Evolutionary conservation across 2,888 invertebrate genomes (phyloP), one percentile per base, ranked within the genome.

Genomic region (Apamea epomidion): DNA sequence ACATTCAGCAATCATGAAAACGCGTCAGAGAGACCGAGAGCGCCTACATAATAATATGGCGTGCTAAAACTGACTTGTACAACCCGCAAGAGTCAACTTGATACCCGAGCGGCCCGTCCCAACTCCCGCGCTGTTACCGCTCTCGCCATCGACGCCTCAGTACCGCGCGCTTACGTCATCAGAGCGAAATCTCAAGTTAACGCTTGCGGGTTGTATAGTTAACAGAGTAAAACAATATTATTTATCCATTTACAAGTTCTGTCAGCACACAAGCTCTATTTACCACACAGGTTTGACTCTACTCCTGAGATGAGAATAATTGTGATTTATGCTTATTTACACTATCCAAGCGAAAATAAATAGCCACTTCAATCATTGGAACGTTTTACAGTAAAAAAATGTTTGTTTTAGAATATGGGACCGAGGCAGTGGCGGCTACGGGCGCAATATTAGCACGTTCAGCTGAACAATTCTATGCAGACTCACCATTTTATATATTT

Each of bases 401-500:
- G 1, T 74, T 69, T 81, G 67, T 92, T 92, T 78, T 96, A 93
- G 98, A 98, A 92, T 97, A 96, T 42, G 98, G 98, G 0, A 98
- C 98, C 0, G 98, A 98, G 91, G 98, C 98, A 0, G 98, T 98
- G 0, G 98, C 98, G 0, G 98, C 97, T 0, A 98, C 98, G 0
- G 96, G 97, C 2, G 97, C 97, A 0, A 91, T 97, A 64, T 91
- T 98, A 76, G 96, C 97, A 5, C 96, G 98, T 67, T 95, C 97
- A 45, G 95, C 97, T 0, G 89, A 95, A 42, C 88, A 86, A 60
- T 97, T 97, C 83, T 96, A 97, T 82, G 98, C 97, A 0, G 97
- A 98, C 90, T 97, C 98, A 54, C 98, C 98, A 0, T 98, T 98
- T 93, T 95, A 98, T 80, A 98, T 98, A 92, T 98, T 98, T 91